These are phyloP conservation scores for Myotis yumanensis DNA, from an alignment of 2,113 vertebrate species.

Conservation along the genomic window DNA sequence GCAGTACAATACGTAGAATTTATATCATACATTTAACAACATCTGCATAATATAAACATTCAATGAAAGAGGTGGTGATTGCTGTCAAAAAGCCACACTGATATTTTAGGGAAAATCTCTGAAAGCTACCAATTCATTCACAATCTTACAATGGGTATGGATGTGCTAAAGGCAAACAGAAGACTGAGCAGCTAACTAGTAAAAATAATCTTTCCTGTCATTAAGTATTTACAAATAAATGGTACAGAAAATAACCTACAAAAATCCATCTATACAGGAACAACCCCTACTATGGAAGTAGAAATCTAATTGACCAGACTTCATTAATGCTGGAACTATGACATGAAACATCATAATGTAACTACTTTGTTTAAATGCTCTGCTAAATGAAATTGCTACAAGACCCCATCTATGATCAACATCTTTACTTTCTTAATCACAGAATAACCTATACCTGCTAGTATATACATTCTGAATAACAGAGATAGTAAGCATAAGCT, in stretches of 20 bases:
- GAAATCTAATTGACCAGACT: not conserved
- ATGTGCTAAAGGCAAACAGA: not conserved
- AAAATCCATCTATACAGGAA: not conserved
- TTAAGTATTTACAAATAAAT: slow-evolving; percentile 52
- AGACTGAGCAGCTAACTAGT: not conserved
- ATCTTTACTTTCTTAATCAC: not conserved
- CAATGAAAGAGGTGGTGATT: not conserved
- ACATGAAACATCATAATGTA: not conserved
- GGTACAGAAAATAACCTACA: not conserved
- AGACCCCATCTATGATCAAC: not conserved
- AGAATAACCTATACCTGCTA: not conserved
- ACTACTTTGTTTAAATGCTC: not conserved
- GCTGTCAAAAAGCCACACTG: not conserved
- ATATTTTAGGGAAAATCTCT: not conserved
- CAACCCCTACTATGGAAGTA: not conserved
- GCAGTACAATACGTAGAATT: too few relatives aligned
- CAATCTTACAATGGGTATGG: not conserved
- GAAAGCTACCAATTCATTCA: not conserved
- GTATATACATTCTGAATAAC: not conserved
- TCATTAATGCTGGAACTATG: not conserved
- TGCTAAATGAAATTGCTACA: not conserved
- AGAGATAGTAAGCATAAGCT: not conserved
- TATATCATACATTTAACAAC: not conserved
- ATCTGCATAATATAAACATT: not conserved
- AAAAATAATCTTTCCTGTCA: slow-evolving; percentile 1